Evolutionary conservation across 2,113 vertebrate species (phyloP).

Genomic region (Delphinapterus leucas): DNA sequence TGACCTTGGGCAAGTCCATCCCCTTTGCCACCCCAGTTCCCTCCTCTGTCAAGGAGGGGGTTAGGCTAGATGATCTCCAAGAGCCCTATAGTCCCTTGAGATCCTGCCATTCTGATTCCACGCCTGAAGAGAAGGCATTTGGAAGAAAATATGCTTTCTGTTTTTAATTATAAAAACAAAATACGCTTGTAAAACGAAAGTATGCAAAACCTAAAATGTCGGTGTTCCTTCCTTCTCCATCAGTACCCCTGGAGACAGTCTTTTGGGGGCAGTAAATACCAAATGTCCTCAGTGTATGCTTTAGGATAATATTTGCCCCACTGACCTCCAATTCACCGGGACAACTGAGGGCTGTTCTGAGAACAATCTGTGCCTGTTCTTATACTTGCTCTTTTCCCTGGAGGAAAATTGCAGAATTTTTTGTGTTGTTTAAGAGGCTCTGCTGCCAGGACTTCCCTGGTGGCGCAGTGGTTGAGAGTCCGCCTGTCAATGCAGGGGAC

Average conservation of each 20-base stretch:
- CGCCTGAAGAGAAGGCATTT: neutral
- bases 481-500: too few relatives aligned
- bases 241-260: neutral
- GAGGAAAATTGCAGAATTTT: constrained; percentile 14
- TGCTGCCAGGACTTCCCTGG: neutral
- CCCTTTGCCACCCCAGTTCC: neutral
- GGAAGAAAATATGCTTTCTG: neutral
- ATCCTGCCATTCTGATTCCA: neutral
- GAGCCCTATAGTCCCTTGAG: neutral
- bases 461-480: too few relatives aligned
- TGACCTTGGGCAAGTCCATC: neutral
- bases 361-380: neutral
- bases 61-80: neutral
- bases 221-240: neutral
- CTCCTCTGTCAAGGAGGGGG: neutral
- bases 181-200: neutral
- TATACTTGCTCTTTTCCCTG: neutral
- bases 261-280: neutral
- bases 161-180: constrained; percentile 33
- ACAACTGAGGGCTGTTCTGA: neutral
- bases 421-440: neutral
- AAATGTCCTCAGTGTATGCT: neutral
- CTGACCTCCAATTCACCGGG: neutral
- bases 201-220: neutral
- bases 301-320: neutral